Conservation (phyloP, 1,140 invertebrate species). For the Drosophila oshimai region DNA sequence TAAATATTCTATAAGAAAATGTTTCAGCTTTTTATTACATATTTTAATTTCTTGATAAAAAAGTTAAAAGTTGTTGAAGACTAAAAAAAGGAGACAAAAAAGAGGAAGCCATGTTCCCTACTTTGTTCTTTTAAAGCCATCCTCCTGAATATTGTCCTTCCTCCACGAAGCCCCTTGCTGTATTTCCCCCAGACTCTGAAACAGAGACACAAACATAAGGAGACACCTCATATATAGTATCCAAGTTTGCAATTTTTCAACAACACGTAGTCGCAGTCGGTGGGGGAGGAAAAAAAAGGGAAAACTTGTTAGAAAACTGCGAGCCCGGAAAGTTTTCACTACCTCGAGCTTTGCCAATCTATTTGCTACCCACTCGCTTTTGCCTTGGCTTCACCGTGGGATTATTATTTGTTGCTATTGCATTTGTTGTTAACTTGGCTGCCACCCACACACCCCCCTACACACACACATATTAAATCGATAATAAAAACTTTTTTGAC, state of each 20-base stretch:
- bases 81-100: too few relatives aligned
- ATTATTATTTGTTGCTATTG: constrained; percentile 61
- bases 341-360: constrained; percentile 46
- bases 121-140: not conserved
- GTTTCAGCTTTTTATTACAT: too few relatives aligned
- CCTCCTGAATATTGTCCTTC: not conserved
- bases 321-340: constrained; percentile 53
- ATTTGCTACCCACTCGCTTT: constrained; percentile 49
- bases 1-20: too few relatives aligned
- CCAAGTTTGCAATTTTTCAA: constrained; percentile 53
- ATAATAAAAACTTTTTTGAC: constrained; percentile 82
- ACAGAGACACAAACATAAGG: not conserved
- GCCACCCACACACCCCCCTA: not conserved
- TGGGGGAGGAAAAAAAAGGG: not conserved
- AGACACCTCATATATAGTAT: constrained; percentile 39
- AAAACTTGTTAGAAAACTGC: constrained; percentile 39
- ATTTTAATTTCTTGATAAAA: too few relatives aligned
- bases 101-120: not conserved
- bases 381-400: constrained; percentile 7
- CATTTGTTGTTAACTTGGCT: constrained; percentile 58
- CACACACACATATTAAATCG: constrained; percentile 65
- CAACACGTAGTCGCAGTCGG: constrained; percentile 29
- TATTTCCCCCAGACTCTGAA: not conserved
- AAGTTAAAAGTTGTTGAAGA: too few relatives aligned
- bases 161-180: not conserved